Base-by-base conservation (phyloP, 2,888 invertebrate species). In the Pteria penguin region DNA sequence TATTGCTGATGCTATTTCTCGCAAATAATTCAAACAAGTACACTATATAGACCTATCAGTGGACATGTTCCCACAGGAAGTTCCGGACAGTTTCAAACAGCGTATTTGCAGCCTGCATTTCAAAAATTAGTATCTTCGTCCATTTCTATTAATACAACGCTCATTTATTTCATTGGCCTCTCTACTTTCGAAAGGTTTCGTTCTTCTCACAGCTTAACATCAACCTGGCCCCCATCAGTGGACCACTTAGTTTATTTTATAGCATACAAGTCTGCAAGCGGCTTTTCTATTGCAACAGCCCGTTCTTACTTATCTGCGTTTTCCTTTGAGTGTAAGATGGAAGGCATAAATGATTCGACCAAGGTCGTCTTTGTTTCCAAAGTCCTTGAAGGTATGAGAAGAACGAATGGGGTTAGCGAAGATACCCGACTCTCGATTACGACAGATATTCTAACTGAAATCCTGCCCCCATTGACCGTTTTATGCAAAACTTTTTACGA, bases 401-500 rank as follows among this genome's bases (percentile, higher is more conserved):
- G 55, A 2, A 1, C 22, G 2, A 27, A 36, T n/a, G n/a, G n/a
- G 4, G 22, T 14, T 18, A n/a, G 4, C 3, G 33, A 1, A 8
- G 65, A 65, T 65, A 58, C 27, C 1, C 52, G 45, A 26, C 26
- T 57, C 0, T 66, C 65, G 1, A 58, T 65, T 27, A 60, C 65
- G 22, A 27, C 18, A 26, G 24, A 60, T 14, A 14, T 73, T 8
- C 22, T 73, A 2, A n/a, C 2, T 14, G 45, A 24, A 2, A 45
- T 71, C 24, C 8, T 62, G 4, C 24, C 31, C 0, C 14, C 54
- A 27, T 57, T 79, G 27, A 33, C 70, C 2, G 22, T 3, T 22
- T 55, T 79, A 18, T 76, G 79, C 32, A 57, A 18, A 8, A 69
- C 58, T 27, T 18, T 14, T 1, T 79, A 70, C 70, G 75, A 79